A percentile compares a stretch with the other conserved stretches of the same genome.
These are phyloP conservation scores for Rhagonycha fulva DNA, from an alignment of 2,888 invertebrate genomes.

Conservation along the genomic window DNA sequence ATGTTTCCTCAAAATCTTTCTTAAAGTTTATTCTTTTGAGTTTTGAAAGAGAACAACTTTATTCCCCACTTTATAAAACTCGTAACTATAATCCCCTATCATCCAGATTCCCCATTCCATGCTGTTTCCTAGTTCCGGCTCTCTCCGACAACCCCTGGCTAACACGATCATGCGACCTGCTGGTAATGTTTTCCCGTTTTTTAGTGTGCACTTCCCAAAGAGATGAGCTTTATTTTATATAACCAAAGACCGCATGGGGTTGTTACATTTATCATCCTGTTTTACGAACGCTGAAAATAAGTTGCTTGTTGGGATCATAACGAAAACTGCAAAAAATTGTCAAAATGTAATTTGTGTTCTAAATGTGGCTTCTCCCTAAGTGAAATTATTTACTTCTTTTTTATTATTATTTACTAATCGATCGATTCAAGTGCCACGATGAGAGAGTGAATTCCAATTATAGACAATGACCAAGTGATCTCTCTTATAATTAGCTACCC, in stretches of 20 bases:
- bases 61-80: constrained; percentile 34
- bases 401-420: not conserved
- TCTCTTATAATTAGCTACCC: constrained; percentile 34
- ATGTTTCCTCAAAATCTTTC: constrained; percentile 9
- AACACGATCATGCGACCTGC: constrained; percentile 57
- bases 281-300: constrained; percentile 40
- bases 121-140: constrained; percentile 48
- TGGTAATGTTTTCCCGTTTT: constrained; percentile 57
- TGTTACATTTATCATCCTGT: constrained; percentile 49
- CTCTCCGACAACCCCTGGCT: constrained; percentile 51
- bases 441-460: constrained; percentile 11
- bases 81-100: constrained; percentile 34
- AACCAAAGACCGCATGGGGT: constrained; percentile 51
- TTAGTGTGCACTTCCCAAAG: constrained; percentile 48
- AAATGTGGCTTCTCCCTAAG: not conserved
- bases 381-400: not conserved
- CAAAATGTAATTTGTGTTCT: constrained; percentile 1
- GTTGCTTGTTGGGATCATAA: constrained; percentile 41
- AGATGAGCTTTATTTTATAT: constrained; percentile 46
- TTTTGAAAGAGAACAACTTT: constrained; percentile 23
- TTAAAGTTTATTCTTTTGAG: constrained; percentile 14
- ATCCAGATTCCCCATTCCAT: constrained; percentile 35
- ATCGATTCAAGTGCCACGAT: not conserved
- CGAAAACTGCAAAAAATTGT: constrained; percentile 7
- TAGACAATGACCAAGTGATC: constrained; percentile 25